These are phyloP conservation scores for Scolopax rusticola DNA, from an alignment of 2,797 vertebrate genomes.

Conservation along the genomic window DNA sequence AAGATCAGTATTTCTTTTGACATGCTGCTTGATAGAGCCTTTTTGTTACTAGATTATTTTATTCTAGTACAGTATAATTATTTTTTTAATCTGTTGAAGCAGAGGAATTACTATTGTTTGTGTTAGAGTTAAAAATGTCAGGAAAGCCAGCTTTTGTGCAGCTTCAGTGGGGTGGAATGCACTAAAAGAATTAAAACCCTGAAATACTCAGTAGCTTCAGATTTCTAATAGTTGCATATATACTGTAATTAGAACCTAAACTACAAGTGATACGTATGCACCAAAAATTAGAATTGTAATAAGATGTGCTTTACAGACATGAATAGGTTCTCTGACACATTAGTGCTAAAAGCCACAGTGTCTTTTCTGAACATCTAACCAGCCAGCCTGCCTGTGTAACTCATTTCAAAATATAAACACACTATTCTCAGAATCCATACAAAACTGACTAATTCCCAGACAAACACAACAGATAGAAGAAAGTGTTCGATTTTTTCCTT, in stretches of 20 bases:
- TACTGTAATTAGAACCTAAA: not conserved
- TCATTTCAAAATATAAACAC: not conserved
- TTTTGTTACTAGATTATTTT: not conserved
- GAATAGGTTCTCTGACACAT: not conserved
- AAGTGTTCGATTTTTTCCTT: not conserved
- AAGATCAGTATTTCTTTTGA: not conserved
- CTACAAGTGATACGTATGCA: not conserved
- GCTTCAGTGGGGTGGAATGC: not conserved
- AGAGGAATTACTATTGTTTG: slow-evolving; percentile 39
- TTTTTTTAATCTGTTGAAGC: slow-evolving; percentile 33
- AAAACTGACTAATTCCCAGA: not conserved
- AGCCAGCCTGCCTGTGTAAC: not conserved
- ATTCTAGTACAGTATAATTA: slow-evolving; percentile 5
- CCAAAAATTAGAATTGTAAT: not conserved
- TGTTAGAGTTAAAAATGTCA: not conserved
- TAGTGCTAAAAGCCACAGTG: not conserved
- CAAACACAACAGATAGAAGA: not conserved
- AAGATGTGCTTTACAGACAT: not conserved
- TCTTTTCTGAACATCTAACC: not conserved
- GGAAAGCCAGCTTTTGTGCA: not conserved
- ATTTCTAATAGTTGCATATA: not conserved
- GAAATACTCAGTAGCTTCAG: not conserved
- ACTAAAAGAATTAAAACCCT: not conserved
- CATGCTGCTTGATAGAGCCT: not conserved
- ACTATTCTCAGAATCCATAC: not conserved